Percentiles rank a stretch among this genome's conserved stretches.
Evolutionary conservation across 2,797 vertebrate genomes (phyloP).

Genomic region (Pangasius djambal): DNA sequence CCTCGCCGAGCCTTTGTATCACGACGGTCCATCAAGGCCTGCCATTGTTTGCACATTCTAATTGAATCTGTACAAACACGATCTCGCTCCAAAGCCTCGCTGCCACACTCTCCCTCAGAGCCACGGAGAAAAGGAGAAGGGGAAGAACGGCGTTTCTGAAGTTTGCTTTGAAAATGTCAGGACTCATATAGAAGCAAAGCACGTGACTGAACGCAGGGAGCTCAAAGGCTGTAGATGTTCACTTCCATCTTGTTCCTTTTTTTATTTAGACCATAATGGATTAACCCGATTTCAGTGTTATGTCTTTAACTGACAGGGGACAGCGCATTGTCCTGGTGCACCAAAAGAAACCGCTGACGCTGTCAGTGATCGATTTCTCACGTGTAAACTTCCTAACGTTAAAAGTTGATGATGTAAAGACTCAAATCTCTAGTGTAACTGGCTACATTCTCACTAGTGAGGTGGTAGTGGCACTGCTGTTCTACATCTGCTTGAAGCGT

Average conservation of each 20-base stretch:
- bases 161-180: constrained; percentile 53
- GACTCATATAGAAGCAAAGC: constrained; percentile 44
- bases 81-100: constrained; percentile 47
- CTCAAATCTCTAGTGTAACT: not conserved
- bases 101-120: constrained; percentile 10
- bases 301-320: not conserved
- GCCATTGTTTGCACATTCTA: constrained; percentile 65
- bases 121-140: not conserved
- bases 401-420: not conserved
- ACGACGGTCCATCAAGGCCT: constrained; percentile 57
- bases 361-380: not conserved
- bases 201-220: constrained; percentile 47
- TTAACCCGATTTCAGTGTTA: constrained; percentile 24
- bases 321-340: not conserved
- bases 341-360: not conserved
- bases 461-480: not conserved
- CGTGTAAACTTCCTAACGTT: not conserved
- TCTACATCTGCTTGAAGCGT: not conserved
- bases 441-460: not conserved
- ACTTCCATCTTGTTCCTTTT: constrained; percentile 23
- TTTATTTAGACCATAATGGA: constrained; percentile 13
- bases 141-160: constrained; percentile 31
- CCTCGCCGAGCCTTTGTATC: constrained; percentile 55
- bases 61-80: constrained; percentile 67
- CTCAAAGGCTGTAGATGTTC: constrained; percentile 19